A percentile compares a stretch with the other conserved stretches of the same genome.
Conservation (phyloP, 2,113 vertebrate genomes). For the Leuciscus idus region DNA sequence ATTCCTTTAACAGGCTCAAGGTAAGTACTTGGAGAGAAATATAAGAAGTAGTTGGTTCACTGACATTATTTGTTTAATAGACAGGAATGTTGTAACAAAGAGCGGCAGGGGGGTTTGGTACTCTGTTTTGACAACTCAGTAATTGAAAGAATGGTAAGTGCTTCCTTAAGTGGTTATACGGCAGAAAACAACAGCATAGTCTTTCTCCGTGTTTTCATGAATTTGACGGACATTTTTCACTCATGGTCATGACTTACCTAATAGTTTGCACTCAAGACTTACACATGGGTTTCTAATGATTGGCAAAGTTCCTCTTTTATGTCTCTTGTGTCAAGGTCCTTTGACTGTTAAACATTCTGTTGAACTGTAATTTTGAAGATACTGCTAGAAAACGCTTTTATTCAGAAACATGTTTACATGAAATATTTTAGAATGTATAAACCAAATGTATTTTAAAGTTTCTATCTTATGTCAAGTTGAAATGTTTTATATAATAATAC, state of each 20-base stretch:
- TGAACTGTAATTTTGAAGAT: no score
- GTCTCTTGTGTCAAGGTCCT: no score
- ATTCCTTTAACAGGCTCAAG: background rate
- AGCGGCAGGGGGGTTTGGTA: background rate
- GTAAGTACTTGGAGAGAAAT: background rate
- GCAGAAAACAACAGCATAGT: background rate
- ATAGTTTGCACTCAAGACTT: background rate
- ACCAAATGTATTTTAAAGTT: no score
- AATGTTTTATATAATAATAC: no score
- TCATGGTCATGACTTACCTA: background rate
- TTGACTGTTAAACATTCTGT: no score
- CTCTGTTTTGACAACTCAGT: background rate
- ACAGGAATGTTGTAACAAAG: background rate
- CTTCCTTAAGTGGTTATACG: background rate
- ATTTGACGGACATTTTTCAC: background rate
- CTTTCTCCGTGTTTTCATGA: background rate
- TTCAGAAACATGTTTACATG: no score
- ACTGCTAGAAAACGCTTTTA: no score
- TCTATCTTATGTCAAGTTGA: no score
- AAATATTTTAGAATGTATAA: no score
- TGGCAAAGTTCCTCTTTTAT: no score
- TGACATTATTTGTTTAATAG: background rate
- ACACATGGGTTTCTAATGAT: no score
- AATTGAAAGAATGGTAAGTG: slow-evolving; percentile 22
- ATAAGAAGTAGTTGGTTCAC: background rate